Conservation (phyloP, 2,113 vertebrate genomes). For the Menura novaehollandiae region DNA sequence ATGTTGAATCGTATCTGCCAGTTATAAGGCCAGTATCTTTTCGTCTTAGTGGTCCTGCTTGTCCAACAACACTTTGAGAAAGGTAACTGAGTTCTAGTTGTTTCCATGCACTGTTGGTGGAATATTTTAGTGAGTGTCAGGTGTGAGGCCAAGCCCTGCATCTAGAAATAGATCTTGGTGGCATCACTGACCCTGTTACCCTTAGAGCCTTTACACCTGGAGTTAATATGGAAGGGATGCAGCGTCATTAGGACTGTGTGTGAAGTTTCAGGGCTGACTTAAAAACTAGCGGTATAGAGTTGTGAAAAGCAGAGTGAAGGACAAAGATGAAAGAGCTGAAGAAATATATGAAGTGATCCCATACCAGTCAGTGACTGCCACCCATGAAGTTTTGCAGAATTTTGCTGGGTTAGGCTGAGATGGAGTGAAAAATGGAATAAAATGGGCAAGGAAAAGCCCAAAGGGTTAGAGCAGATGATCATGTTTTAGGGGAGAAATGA, state of each 20-base stretch:
- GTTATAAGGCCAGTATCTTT: not conserved
- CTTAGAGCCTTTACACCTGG: not conserved
- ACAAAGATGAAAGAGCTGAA: not conserved
- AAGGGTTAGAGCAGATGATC: not conserved
- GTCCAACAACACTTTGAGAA: not conserved
- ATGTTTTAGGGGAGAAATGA: not conserved
- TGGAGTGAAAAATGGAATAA: not conserved
- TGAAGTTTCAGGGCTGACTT: not conserved
- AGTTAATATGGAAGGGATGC: not conserved
- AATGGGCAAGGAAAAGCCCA: not conserved
- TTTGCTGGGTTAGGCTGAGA: not conserved
- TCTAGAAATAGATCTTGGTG: not conserved
- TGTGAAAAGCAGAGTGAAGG: not conserved
- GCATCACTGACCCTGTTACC: not conserved
- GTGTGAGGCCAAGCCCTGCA: accelerated
- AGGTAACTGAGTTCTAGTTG: not conserved
- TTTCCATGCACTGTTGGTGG: not conserved
- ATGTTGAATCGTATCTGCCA: not conserved
- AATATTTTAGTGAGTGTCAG: not conserved
- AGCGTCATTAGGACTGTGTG: not conserved
- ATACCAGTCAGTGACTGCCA: not conserved
- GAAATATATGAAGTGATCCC: not conserved
- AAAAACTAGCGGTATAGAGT: not conserved
- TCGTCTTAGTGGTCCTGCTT: not conserved
- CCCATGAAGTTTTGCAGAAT: not conserved